phyloP scores from a whole-genome alignment of 1,140 invertebrate species.

The Drosophila setifemur region DNA sequence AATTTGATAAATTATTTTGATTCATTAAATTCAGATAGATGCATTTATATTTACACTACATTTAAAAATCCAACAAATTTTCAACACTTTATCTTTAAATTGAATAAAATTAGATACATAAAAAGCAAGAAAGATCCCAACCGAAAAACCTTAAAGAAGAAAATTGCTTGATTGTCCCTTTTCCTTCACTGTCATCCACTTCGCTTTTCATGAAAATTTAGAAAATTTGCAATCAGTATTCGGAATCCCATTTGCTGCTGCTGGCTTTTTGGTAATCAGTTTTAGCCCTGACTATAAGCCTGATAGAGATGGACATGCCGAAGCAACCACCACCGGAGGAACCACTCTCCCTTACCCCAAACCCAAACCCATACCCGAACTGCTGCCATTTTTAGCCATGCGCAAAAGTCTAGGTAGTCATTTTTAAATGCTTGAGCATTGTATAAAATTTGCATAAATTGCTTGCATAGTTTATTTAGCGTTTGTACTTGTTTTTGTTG shows the following conservation, averaged over 20 bases:
- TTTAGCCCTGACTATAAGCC: slow-evolving; percentile 32
- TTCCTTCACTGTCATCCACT: neutral
- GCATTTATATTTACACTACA: no score
- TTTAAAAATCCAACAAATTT: no score
- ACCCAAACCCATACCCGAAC: neutral
- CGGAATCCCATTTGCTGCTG: slow-evolving; percentile 15
- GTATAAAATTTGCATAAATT: slow-evolving; percentile 79
- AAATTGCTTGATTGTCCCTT: neutral
- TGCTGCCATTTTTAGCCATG: neutral
- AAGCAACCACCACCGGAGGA: neutral
- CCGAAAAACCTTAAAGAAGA: no score
- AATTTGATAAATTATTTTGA: no score
- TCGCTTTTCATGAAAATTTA: neutral
- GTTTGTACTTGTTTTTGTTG: slow-evolving; percentile 46
- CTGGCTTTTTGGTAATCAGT: slow-evolving; percentile 31
- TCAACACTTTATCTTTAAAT: no score
- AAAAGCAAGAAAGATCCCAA: no score
- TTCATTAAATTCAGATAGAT: no score
- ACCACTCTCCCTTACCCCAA: no score
- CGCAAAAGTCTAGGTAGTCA: slow-evolving; percentile 42
- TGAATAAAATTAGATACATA: no score
- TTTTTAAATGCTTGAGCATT: slow-evolving; percentile 78
- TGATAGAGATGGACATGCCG: slow-evolving; percentile 20
- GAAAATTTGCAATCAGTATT: slow-evolving; percentile 21
- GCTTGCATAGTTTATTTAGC: slow-evolving; percentile 76